Percentiles rank a stretch among this genome's conserved stretches.
Conservation (phyloP, 1,140 invertebrate genomes). For the Drosophila athabasca region DNA sequence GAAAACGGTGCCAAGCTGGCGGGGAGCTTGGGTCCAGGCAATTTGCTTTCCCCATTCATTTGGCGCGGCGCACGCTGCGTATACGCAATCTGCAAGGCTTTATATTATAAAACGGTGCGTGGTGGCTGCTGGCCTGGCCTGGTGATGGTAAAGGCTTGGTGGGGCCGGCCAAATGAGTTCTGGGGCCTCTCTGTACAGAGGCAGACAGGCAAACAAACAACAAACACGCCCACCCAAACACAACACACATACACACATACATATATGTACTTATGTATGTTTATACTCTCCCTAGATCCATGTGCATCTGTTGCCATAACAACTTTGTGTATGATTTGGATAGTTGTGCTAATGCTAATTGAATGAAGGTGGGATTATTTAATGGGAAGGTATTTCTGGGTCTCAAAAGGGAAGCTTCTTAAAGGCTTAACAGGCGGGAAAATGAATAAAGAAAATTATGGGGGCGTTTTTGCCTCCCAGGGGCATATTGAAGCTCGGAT, state of each 20-base stretch:
- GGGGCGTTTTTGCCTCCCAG: too few species aligned
- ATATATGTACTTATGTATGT: neutral
- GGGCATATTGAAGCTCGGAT: too few species aligned
- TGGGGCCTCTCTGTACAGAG: constrained; percentile 4
- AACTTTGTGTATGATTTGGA: too few species aligned
- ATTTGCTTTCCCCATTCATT: constrained; percentile 63
- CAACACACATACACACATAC: neutral
- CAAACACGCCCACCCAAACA: constrained; percentile 58
- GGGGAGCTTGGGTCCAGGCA: constrained; percentile 36
- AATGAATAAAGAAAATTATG: too few species aligned
- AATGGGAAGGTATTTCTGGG: too few species aligned
- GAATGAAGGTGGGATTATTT: too few species aligned
- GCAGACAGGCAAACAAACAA: constrained; percentile 64
- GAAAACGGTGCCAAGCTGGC: constrained; percentile 41
- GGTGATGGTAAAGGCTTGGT: constrained; percentile 43
- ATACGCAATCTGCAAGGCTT: constrained; percentile 73
- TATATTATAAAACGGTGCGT: constrained; percentile 65
- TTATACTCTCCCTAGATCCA: too few species aligned
- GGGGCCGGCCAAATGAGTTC: neutral
- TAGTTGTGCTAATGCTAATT: too few species aligned
- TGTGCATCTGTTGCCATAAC: too few species aligned
- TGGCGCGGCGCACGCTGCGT: constrained; percentile 64
- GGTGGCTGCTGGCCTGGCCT: constrained; percentile 7
- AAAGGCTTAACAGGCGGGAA: too few species aligned
- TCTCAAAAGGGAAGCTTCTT: too few species aligned